These are phyloP conservation scores for Peromyscus attwateri DNA, from an alignment of 2,797 vertebrate species.

Conservation along the genomic window DNA sequence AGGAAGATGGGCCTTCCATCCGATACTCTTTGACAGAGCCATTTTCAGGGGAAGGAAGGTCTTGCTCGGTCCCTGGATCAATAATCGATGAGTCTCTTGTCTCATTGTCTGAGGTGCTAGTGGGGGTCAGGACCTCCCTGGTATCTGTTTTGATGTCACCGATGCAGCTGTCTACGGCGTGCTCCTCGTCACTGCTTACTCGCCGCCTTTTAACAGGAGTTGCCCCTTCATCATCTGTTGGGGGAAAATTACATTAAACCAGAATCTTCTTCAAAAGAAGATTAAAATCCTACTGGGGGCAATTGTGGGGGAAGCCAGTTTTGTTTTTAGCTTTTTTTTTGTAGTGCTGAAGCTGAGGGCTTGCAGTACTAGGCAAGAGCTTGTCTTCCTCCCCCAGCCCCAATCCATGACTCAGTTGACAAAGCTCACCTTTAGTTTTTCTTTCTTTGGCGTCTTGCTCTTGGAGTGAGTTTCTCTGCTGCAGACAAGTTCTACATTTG, in stretches of 20 bases:
- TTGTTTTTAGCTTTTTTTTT: not conserved
- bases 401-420: not conserved
- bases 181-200: constrained; percentile 95
- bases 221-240: constrained; percentile 95
- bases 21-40: constrained; percentile 93
- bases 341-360: not conserved
- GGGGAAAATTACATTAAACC: constrained; percentile 39
- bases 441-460: constrained; percentile 97
- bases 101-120: constrained; percentile 97
- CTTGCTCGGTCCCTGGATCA: constrained; percentile 98
- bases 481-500: constrained; percentile 94
- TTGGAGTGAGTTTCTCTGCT: constrained; percentile 93
- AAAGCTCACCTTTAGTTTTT: constrained; percentile 94
- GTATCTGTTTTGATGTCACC: constrained; percentile 91
- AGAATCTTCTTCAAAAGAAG: constrained; percentile 39
- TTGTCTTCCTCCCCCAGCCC: not conserved
- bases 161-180: constrained; percentile 87
- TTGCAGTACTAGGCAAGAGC: not conserved
- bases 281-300: not conserved
- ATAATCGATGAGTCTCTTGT: constrained; percentile 98
- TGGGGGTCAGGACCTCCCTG: constrained; percentile 94
- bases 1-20: constrained; percentile 93
- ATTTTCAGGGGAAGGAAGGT: constrained; percentile 94
- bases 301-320: not conserved
- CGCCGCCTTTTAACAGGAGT: constrained; percentile 96